Evolutionary conservation across 2,888 invertebrate species (phyloP), one percentile per base, ranked within the genome.

Genomic region (Caenorhabditis virilis): DNA sequence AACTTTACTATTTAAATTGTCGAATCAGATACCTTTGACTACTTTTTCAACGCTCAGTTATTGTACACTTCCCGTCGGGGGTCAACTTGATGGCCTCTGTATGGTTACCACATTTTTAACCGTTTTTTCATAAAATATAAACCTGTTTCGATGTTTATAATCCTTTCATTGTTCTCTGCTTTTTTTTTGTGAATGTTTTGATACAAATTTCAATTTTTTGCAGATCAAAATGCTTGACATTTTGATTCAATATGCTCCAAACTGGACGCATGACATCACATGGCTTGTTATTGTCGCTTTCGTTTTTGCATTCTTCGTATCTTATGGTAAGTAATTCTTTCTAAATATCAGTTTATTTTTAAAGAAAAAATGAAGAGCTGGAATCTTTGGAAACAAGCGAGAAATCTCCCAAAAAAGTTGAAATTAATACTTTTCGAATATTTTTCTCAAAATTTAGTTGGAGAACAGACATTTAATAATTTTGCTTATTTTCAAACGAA

Each of bases 251-350:
- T 74, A 74, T 59, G 47, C 59, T 18, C 74, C 74, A 1, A 58
- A 55, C 26, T 74, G 74, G 74, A 57, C 67, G 2, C 54, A 50
- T 13, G 48, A 69, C 35, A 55, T 65, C 46, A 64, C 70, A 64
- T 74, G 74, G 74, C 62, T 74, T 15, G 54, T 74, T 13, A 55
- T 69, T 16, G 64, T 74, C 30, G 69, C 74, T n/a, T 74, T 74
- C 54, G 30, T 74, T 13, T 72, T 74, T 42, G 74, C 74, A 20
- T 74, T 74, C 61, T 66, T 67, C 25, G 74, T 74, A 15, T 69
- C 69, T 2, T 74, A 74, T 47, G 74, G 71, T 61, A 13, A 43
- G 26, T 47, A 15, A n/a, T 22, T 15, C 7, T 15, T 2, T 15
- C 1, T 13, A 25, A 7, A 13, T 36, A 18, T 42, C 22, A 18